Base-by-base conservation (phyloP, 2,113 vertebrate genomes). In the Alectura lathami region DNA sequence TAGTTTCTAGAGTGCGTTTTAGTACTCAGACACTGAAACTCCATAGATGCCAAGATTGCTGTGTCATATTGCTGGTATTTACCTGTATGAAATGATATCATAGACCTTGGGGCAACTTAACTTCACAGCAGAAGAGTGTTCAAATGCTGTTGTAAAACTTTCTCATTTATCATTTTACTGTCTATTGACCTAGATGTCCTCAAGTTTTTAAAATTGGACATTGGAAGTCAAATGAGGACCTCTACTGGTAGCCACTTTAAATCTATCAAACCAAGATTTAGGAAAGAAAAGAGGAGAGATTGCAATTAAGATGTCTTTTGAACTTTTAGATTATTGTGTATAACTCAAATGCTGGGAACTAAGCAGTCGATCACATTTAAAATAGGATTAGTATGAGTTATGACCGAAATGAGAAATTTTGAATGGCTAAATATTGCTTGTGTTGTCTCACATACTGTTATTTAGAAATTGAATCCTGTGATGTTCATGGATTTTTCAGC, bases 201-300 rank as follows among this genome's bases (percentile, higher is more conserved):
- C 29, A 32, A 60, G 26, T 66, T 78, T 96, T 90, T 80, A 17
- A 69, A 85, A 8, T 3, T 32, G 21, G 29, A 42, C 24, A 92
- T 93, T 96, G 34, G 75, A 95, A 95, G 85, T 97, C 43, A n/a
- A 68, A 72, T 45, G 89, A 89, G 85, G 93, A 96, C 97, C 96
- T 97, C 97, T 97, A 73, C 96, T 94, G 96, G 94, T 75, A 45
- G 15, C 16, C 50, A 20, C n/a, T 83, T 96, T 72, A 34, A 91
- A 73, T 76, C 24, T 62, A 42, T 23, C 17, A 59, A 15, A 3
- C 8, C 83, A 75, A 64, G 17, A 22, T 30, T 64, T 13, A 51
- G 21, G 38, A 30, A n/a, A 36, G 6, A 45, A 40, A 12, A 67
- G 6, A 38, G 4, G 14, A 67, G 38, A 47, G 29, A 36, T 21